phyloP scores from a whole-genome alignment of 2,113 vertebrate species.

The Bubo bubo region DNA sequence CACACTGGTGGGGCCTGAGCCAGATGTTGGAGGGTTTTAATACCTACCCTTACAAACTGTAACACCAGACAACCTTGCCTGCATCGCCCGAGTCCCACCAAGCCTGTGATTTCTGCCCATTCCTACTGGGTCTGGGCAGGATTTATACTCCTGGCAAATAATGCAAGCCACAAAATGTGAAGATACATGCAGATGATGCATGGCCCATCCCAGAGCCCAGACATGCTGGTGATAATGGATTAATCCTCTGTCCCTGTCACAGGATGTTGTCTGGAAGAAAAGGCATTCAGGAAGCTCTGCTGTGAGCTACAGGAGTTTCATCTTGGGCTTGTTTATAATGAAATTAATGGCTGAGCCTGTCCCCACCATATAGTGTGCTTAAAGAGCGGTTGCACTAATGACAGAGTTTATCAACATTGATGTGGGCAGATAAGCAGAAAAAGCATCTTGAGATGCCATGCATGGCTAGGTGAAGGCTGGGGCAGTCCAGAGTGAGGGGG shows the following conservation, averaged over 20 bases:
- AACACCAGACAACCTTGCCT: neutral
- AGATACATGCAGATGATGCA: neutral
- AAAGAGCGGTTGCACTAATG: neutral
- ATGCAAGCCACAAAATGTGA: neutral
- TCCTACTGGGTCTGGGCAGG: neutral
- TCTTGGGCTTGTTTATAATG: neutral
- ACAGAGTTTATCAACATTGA: neutral
- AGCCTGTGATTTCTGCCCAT: neutral
- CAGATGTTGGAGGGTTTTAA: neutral
- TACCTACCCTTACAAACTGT: neutral
- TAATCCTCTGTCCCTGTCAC: neutral
- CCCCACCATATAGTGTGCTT: neutral
- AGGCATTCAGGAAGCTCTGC: neutral
- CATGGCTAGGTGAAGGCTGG: neutral
- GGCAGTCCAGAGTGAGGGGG: accelerated
- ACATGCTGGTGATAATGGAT: neutral
- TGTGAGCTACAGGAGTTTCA: neutral
- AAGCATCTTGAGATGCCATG: neutral
- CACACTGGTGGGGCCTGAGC: neutral
- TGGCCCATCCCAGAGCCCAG: neutral
- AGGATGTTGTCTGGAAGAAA: neutral
- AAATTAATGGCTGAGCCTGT: neutral
- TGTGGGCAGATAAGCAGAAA: neutral
- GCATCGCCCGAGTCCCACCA: accelerated
- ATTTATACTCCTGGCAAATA: neutral